A percentile compares a stretch with the other conserved stretches of the same genome.
Evolutionary conservation across 2,113 vertebrate genomes (phyloP).

Genomic region (Urocynchramus pylzowi): DNA sequence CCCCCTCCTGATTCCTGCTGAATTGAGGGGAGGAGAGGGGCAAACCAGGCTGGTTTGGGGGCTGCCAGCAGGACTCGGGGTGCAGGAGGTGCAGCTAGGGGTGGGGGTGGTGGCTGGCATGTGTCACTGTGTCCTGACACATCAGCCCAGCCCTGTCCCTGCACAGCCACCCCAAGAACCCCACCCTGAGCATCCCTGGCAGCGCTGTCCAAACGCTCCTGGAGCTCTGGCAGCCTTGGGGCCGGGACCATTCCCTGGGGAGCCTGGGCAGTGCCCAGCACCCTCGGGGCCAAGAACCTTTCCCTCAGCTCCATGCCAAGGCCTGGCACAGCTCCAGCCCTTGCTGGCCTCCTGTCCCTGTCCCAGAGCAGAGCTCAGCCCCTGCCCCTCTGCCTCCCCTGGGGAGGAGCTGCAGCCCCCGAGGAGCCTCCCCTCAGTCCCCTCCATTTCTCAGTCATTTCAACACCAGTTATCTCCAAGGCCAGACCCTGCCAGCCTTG

Average conservation of each 20-base stretch:
- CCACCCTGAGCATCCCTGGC: background rate
- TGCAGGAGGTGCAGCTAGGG: too few species aligned
- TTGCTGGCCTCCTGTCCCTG: background rate
- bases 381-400: background rate
- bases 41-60: background rate
- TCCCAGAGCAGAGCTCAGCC: background rate
- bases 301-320: background rate
- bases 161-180: background rate
- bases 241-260: background rate
- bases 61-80: too few species aligned
- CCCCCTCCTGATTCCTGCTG: background rate
- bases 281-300: background rate
- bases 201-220: background rate
- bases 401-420: background rate
- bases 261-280: background rate
- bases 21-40: background rate
- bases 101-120: too few species aligned
- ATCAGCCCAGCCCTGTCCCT: fast-evolving
- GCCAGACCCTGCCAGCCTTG: background rate
- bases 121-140: too few species aligned
- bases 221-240: background rate
- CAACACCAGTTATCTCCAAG: background rate
- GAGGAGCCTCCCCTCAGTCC: background rate
- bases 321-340: background rate
- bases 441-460: background rate